Base-by-base conservation (phyloP, 2,888 invertebrate species). In the Cecidostiba fungosa region DNA sequence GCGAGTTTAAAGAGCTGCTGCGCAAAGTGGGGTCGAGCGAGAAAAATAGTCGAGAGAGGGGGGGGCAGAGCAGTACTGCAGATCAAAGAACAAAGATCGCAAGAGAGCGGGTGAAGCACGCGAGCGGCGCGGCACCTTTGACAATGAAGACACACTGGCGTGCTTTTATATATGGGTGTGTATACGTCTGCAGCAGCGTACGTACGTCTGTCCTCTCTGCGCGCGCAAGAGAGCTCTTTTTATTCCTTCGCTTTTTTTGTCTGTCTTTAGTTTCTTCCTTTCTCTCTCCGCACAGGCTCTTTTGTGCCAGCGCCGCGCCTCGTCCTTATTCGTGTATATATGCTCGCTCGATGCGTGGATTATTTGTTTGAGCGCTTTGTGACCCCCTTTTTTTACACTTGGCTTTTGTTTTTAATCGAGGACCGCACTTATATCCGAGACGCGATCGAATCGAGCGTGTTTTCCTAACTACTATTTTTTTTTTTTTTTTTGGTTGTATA, bases 61-160 rank as follows among this genome's bases (percentile, higher is more conserved):
- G 36, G 23, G 50, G 23, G 70, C 32, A 39, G 72, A 43, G 72
- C 39, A 50, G 72, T 43, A 47, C 32, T 76, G 36, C 32, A 78
- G 77, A 83, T 70, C 84, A 88, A 89, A 89, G 90, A 89, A 89
- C 90, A 89, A 90, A 90, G 90, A 90, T 89, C 89, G 87, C 66
- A 87, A 88, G 88, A 87, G 88, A 88, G 85, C 82, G 88, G 79
- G 77, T 78, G 66, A 83, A 87, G 84, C n/a, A 77, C 82, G 85
- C 85, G 84, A 73, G 82, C 80, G 90, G 82, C 80, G 90, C 91
- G 91, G 90, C 89, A 88, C 90, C 91, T 91, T 91, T 91, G 90
- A 90, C 89, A 90, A 80, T 77, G 73, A 73, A 80, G 77, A 82
- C 77, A 59, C 79, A 73, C 70, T 66, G 62, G n/a, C 73, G 76